phyloP scores from a whole-genome alignment of 2,888 invertebrate species.

The Idaea dimidiata region DNA sequence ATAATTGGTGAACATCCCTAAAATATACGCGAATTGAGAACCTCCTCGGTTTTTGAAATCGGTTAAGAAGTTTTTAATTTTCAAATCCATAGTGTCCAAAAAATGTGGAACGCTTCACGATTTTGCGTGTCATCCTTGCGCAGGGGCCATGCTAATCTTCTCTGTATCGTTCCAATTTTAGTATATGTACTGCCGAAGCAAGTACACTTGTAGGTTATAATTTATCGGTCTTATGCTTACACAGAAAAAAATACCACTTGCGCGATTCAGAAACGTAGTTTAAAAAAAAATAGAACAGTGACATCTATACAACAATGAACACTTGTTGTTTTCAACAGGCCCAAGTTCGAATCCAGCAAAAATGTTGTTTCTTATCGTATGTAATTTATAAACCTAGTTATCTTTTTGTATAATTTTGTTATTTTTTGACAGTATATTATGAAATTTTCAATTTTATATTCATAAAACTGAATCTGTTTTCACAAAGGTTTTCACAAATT shows the following conservation, averaged over 20 bases:
- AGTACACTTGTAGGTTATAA: constrained; percentile 25
- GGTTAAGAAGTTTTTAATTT: too few species aligned
- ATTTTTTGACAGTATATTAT: not conserved
- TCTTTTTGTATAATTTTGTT: not conserved
- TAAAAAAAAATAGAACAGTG: not conserved
- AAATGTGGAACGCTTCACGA: constrained; percentile 67
- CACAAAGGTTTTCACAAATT: not conserved
- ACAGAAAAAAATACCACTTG: constrained; percentile 14
- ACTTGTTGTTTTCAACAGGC: not conserved
- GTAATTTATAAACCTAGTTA: not conserved
- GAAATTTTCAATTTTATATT: not conserved
- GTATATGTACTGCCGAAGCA: constrained; percentile 66
- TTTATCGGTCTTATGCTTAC: constrained; percentile 23
- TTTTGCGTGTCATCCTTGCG: constrained; percentile 69
- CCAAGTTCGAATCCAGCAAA: too few species aligned
- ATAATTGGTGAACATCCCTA: too few species aligned
- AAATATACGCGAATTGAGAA: too few species aligned
- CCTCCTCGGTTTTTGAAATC: too few species aligned
- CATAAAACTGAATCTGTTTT: not conserved
- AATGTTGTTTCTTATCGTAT: not conserved
- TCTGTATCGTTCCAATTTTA: constrained; percentile 66
- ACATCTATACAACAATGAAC: not conserved
- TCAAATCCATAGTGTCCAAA: constrained; percentile 30
- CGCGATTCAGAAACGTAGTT: constrained; percentile 20
- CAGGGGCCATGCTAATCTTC: constrained; percentile 69